Base-by-base conservation (phyloP, 2,888 invertebrate genomes). In the Drosophila kambysellisi region DNA sequence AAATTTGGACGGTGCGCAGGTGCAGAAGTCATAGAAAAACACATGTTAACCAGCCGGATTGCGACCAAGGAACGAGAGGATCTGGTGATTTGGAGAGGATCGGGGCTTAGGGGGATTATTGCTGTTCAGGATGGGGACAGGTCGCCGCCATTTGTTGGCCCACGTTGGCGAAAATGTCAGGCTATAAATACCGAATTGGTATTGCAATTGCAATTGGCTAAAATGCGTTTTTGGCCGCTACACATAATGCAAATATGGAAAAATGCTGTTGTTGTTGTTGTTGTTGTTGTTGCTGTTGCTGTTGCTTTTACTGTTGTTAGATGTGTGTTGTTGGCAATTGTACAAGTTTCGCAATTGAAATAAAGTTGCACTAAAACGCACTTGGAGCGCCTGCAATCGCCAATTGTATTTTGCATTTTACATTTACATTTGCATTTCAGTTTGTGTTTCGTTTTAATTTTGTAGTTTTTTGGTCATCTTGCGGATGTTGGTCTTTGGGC, bases 111-210 rank as follows among this genome's bases (percentile, higher is more conserved):
- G 35, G 20, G 4, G 11, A 25, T 25, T 46, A 15, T 6, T 17
- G 15, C 32, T 43, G 62, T 35, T 30, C 30, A 51, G 60, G 35
- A 50, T 43, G 37, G 53, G 37, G 46, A 50, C 53, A 59, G 63
- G 54, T 50, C 54, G 51, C 50, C 52, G 41, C 48, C 62, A 75
- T 78, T 75, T 73, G 72, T 62, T 75, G 51, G 68, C 70, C 72
- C 57, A 80, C 67, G 76, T 83, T 84, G 88, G 82, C 81, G 82
- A 83, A 89, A 88, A 88, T 88, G 87, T 88, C 87, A 89, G 74
- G 87, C 88, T 88, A 88, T 88, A 88, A 88, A 88, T 89, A 89
- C 87, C 83, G 82, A 85, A 82, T 86, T 83, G 85, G 88, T 76
- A 78, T 82, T 73, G 83, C 77, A 71, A 74, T 80, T 79, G 74